phyloP scores from a whole-genome alignment of 1,140 invertebrate genomes.

The Philopotamus ludificatus region DNA sequence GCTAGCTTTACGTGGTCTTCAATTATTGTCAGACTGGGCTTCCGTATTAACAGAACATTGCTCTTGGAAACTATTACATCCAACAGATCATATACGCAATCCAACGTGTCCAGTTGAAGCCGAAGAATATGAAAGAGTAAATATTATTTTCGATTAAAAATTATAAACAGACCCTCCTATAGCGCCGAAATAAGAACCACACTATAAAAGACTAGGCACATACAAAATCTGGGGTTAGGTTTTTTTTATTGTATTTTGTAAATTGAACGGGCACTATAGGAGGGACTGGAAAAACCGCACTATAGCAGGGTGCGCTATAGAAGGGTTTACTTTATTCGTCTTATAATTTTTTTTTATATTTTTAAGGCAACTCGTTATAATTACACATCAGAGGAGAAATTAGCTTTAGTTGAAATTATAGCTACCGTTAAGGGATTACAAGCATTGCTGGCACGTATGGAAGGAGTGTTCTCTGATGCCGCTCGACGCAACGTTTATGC shows the following conservation, averaged over 20 bases:
- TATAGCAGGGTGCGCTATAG: no score
- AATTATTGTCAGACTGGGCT: slow-evolving; percentile 95
- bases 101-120: slow-evolving; percentile 93
- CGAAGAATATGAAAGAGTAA: slow-evolving; percentile 97
- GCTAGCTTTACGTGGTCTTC: slow-evolving; percentile 86
- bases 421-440: slow-evolving; percentile 99
- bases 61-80: slow-evolving; percentile 97
- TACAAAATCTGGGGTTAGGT: no score
- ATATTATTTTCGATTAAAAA: no score
- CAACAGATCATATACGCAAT: slow-evolving; percentile 96
- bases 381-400: slow-evolving; percentile 96
- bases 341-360: slow-evolving; percentile 45
- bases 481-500: slow-evolving; percentile 94
- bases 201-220: no score
- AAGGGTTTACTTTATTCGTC: slow-evolving; percentile 2
- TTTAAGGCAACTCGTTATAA: slow-evolving; percentile 90
- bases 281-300: no score
- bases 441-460: slow-evolving; percentile 95
- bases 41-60: slow-evolving; percentile 96
- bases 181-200: no score
- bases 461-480: slow-evolving; percentile 95
- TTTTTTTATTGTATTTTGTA: no score
- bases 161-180: no score
- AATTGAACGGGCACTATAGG: no score
- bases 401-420: slow-evolving; percentile 97